Evolutionary conservation across 2,888 invertebrate species (phyloP).

Genomic region (Beris chalybata): DNA sequence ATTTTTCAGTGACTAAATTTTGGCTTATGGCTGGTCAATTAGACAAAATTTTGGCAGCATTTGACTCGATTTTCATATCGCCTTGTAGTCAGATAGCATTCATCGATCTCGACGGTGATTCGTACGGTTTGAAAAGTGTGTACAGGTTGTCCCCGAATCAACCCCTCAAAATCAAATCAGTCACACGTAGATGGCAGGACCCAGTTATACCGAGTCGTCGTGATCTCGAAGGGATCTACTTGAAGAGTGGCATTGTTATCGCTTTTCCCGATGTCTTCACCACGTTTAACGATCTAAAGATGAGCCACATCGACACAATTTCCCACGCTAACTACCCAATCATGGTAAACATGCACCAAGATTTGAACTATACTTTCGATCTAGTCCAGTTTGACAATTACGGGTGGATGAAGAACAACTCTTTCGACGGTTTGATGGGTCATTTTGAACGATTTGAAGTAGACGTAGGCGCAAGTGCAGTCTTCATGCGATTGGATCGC

Average conservation of each 20-base stretch:
- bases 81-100: slow-evolving; percentile 45
- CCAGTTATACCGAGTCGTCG: slow-evolving; percentile 49
- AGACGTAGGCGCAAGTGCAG: slow-evolving; percentile 60
- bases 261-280: slow-evolving; percentile 54
- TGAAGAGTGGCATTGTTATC: slow-evolving; percentile 51
- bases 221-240: slow-evolving; percentile 50
- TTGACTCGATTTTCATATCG: slow-evolving; percentile 25
- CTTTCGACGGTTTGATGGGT: slow-evolving; percentile 63
- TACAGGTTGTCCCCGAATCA: slow-evolving; percentile 49
- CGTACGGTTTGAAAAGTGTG: slow-evolving; percentile 46
- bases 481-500: slow-evolving; percentile 63
- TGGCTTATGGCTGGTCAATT: slow-evolving; percentile 45
- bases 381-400: slow-evolving; percentile 57
- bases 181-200: slow-evolving; percentile 45
- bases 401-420: slow-evolving; percentile 63
- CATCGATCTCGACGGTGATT: slow-evolving; percentile 50
- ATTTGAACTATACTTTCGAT: slow-evolving; percentile 57
- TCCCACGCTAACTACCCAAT: slow-evolving; percentile 56
- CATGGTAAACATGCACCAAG: slow-evolving; percentile 50
- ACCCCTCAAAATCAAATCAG: slow-evolving; percentile 43
- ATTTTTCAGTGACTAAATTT: slow-evolving; percentile 51
- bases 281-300: slow-evolving; percentile 51
- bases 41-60: neutral
- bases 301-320: slow-evolving; percentile 56
- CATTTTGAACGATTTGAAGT: slow-evolving; percentile 60